Conservation (phyloP, 1,140 invertebrate genomes). For the Lucilia sericata region DNA sequence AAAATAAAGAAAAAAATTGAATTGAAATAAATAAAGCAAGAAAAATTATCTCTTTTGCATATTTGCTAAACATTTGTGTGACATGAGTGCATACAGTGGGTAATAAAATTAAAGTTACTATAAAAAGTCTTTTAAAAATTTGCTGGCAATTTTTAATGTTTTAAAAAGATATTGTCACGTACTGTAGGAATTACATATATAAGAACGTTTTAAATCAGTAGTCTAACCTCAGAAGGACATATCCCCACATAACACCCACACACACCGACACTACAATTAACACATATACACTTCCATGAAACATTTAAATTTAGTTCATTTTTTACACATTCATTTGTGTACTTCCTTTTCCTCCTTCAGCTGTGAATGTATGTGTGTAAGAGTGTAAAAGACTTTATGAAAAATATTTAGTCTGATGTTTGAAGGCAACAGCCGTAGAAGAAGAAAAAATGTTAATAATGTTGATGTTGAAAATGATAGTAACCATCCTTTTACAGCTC, state of each 20-base stretch:
- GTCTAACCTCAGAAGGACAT: neutral
- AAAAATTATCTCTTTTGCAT: neutral
- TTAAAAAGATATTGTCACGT: neutral
- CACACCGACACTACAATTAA: neutral
- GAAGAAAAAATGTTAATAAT: constrained; percentile 34
- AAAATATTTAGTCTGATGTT: constrained; percentile 5
- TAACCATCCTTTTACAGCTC: neutral
- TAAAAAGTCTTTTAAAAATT: no score
- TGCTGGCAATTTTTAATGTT: neutral
- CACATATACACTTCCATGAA: neutral
- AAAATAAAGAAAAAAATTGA: neutral
- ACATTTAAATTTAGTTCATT: neutral
- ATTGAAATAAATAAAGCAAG: neutral
- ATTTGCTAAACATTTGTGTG: neutral
- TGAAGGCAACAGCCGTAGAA: neutral
- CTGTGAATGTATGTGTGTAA: neutral
- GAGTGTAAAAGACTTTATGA: neutral
- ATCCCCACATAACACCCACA: neutral
- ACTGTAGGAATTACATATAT: no score
- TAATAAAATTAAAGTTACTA: neutral
- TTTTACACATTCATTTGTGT: neutral
- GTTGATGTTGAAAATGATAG: constrained; percentile 36
- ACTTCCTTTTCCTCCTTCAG: neutral
- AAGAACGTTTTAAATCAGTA: neutral
- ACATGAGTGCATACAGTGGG: neutral